phyloP scores from a whole-genome alignment of 2,797 vertebrate genomes.

The Crypturellus tataupa region DNA sequence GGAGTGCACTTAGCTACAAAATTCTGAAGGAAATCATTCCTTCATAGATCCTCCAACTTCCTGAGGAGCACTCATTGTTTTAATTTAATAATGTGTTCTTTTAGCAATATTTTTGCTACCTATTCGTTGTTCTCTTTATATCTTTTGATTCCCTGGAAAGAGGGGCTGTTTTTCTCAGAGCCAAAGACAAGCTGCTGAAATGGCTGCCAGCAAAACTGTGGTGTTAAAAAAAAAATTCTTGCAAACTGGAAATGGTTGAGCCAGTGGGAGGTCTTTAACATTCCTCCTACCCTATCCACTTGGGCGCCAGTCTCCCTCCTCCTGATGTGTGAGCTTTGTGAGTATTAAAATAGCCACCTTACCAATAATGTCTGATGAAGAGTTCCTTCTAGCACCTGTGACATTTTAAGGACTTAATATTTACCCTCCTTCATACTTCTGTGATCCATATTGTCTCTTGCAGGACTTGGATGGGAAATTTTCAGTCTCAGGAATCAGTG shows the following conservation, averaged over 20 bases:
- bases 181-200: slow-evolving; percentile 61
- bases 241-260: not conserved
- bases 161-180: slow-evolving; percentile 30
- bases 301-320: not conserved
- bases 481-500: not conserved
- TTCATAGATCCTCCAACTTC: not conserved
- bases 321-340: not conserved
- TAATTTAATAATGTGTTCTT: not conserved
- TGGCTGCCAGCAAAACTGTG: slow-evolving; percentile 40
- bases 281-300: not conserved
- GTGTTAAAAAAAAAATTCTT: not conserved
- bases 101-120: not conserved
- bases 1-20: not conserved
- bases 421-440: not conserved
- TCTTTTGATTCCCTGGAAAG: not conserved
- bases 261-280: not conserved
- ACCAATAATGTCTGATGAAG: not conserved
- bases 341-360: not conserved
- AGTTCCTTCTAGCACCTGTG: not conserved
- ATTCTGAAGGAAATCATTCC: not conserved
- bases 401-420: not conserved
- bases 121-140: not conserved
- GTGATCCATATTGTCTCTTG: not conserved
- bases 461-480: not conserved
- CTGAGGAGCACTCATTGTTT: not conserved